These are phyloP conservation scores for Chlorospingus semifuscus DNA, from an alignment of 2,797 vertebrate species.

Conservation along the genomic window DNA sequence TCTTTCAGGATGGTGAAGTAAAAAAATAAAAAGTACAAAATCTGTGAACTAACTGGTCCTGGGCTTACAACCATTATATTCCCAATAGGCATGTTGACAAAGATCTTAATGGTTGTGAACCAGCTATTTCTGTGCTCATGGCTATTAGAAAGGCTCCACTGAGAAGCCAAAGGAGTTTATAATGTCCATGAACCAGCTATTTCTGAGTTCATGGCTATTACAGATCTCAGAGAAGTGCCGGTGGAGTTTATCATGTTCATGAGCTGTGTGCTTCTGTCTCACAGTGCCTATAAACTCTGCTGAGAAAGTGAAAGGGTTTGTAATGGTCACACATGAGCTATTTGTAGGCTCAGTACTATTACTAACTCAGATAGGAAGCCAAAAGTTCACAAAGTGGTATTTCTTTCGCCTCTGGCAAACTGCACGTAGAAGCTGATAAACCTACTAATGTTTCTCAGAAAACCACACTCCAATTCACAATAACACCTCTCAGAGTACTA, in stretches of 20 bases:
- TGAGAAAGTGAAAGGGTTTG: constrained; percentile 37
- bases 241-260: constrained; percentile 23
- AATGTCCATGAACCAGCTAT: constrained; percentile 31
- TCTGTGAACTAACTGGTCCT: not conserved
- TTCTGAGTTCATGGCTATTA: constrained; percentile 40
- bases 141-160: constrained; percentile 30
- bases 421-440: constrained; percentile 43
- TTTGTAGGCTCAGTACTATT: constrained; percentile 37
- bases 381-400: constrained; percentile 53
- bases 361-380: constrained; percentile 42
- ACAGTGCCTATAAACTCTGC: constrained; percentile 21
- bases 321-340: constrained; percentile 40
- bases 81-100: constrained; percentile 18
- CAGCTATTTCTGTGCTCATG: constrained; percentile 38
- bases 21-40: not conserved
- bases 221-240: constrained; percentile 2
- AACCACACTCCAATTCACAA: constrained; percentile 52
- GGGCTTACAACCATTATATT: constrained; percentile 14
- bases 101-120: constrained; percentile 29
- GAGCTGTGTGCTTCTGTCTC: constrained; percentile 10
- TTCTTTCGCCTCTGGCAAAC: constrained; percentile 41
- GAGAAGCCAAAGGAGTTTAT: constrained; percentile 49
- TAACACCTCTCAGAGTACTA: constrained; percentile 59
- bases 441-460: constrained; percentile 44
- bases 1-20: not conserved